Conservation (phyloP, 2,797 vertebrate species). For the Odontamblyopus lacepedii region DNA sequence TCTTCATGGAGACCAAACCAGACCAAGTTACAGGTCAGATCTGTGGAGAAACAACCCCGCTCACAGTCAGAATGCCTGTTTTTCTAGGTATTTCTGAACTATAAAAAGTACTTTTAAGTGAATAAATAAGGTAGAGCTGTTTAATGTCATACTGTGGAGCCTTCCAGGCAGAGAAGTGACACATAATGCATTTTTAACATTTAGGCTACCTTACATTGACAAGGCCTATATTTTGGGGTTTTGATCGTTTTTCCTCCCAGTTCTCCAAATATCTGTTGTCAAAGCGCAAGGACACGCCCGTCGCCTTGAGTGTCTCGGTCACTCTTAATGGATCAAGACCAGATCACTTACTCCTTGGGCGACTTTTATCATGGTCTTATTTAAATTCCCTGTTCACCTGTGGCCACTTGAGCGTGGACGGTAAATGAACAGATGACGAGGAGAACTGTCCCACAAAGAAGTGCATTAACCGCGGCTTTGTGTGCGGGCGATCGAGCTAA, state of each 20-base stretch:
- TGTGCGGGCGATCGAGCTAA: conserved; percentile 31
- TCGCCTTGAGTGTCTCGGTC: not conserved
- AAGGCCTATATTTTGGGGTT: not conserved
- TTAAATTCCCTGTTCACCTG: conserved; percentile 49
- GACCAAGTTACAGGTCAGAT: no score
- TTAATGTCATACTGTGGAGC: no score
- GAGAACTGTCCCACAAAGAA: conserved; percentile 26
- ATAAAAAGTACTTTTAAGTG: no score
- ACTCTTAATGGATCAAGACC: conserved; percentile 2
- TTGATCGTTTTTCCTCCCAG: not conserved
- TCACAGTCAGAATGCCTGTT: no score
- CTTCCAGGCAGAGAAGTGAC: no score
- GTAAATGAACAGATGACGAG: conserved; percentile 30
- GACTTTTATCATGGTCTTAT: conserved; percentile 50
- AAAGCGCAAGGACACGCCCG: not conserved
- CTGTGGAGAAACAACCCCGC: no score
- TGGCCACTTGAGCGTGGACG: conserved; percentile 23
- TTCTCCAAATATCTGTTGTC: not conserved
- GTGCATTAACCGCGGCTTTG: conserved; percentile 34
- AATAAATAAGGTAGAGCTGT: no score
- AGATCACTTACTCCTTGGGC: conserved; percentile 3
- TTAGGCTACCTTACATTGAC: not conserved
- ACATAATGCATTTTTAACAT: no score
- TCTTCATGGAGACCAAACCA: no score
- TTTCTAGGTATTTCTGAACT: no score